Conservation (phyloP, 2,797 vertebrate genomes). For the Chelon labrosus region DNA sequence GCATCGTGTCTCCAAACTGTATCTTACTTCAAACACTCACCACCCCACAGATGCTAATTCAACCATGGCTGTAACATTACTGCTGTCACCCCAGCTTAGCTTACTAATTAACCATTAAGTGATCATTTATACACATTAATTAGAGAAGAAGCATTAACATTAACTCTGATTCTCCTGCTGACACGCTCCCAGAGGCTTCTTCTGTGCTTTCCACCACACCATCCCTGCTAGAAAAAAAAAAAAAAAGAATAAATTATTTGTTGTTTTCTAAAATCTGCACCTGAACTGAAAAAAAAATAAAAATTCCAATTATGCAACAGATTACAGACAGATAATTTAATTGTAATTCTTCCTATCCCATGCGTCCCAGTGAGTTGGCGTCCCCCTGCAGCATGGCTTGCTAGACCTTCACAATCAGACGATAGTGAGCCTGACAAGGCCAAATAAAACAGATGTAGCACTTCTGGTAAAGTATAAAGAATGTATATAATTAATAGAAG, state of each 20-base stretch:
- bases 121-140: constrained; percentile 10
- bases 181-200: background rate
- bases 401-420: background rate
- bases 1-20: background rate
- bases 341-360: constrained; percentile 22
- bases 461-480: background rate
- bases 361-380: constrained; percentile 29
- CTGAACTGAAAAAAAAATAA: constrained; percentile 1
- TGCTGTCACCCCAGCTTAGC: constrained; percentile 2
- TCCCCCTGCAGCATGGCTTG: background rate
- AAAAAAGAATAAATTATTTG: background rate
- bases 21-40: background rate
- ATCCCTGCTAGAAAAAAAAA: background rate
- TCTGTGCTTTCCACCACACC: background rate
- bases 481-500: background rate
- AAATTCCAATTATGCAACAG: constrained; percentile 33
- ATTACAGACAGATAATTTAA: constrained; percentile 34
- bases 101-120: background rate
- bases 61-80: background rate
- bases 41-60: background rate
- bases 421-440: background rate
- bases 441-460: background rate
- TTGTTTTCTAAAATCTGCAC: too few relatives aligned
- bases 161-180: background rate
- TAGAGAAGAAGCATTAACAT: background rate